These are phyloP conservation scores for Machaerirhynchus nigripectus DNA, from an alignment of 2,113 vertebrate genomes.

Conservation along the genomic window DNA sequence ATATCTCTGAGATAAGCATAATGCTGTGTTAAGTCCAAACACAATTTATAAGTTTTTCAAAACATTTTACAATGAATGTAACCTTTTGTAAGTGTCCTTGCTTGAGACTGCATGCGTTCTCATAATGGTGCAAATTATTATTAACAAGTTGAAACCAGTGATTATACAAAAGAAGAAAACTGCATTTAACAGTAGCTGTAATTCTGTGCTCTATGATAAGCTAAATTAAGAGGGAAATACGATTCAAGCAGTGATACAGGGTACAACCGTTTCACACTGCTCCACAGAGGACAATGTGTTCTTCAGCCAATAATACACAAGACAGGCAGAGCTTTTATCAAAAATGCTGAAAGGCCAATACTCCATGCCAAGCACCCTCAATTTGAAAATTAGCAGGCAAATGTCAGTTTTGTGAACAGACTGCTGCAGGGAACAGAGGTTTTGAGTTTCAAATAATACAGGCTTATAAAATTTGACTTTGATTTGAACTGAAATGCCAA, in stretches of 20 bases:
- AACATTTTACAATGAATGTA: conserved; percentile 11
- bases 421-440: background rate
- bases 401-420: background rate
- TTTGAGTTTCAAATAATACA: background rate
- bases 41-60: conserved; percentile 21
- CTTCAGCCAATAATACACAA: background rate
- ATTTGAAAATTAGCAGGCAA: background rate
- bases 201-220: background rate
- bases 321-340: background rate
- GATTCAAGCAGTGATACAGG: background rate
- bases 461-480: background rate
- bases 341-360: background rate
- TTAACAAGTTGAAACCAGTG: conserved; percentile 9
- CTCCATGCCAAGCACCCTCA: background rate
- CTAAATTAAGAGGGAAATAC: background rate
- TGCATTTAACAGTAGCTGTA: background rate
- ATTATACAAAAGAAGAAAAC: conserved; percentile 10
- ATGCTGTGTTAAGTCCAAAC: conserved; percentile 29
- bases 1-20: conserved; percentile 55
- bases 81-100: conserved; percentile 60
- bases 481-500: background rate
- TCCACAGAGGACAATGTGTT: background rate
- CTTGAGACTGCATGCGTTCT: background rate
- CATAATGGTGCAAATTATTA: conserved; percentile 57
- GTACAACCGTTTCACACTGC: background rate